Percentiles rank a stretch among this genome's conserved stretches.
These are phyloP conservation scores for Taenaris catops DNA, from an alignment of 2,888 invertebrate genomes.

Conservation along the genomic window DNA sequence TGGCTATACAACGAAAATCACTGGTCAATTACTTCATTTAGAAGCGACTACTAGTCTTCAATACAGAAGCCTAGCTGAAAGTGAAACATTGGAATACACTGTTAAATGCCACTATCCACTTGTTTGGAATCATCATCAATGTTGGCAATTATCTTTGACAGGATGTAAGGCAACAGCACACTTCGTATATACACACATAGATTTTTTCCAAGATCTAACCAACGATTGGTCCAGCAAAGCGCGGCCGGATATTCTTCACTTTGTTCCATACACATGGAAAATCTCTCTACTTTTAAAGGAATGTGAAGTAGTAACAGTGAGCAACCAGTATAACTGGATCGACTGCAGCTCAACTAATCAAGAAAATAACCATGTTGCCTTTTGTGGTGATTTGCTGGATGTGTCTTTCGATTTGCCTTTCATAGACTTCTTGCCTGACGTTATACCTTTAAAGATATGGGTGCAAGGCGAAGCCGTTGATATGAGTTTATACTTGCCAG, in stretches of 20 bases:
- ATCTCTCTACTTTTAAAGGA: slow-evolving; percentile 95
- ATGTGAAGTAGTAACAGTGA: slow-evolving; percentile 95
- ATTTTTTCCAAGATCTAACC: slow-evolving; percentile 97
- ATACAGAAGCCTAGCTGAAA: slow-evolving; percentile 94
- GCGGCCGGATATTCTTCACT: slow-evolving; percentile 94
- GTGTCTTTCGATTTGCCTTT: slow-evolving; percentile 97
- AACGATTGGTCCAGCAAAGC: slow-evolving; percentile 98
- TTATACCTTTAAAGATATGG: slow-evolving; percentile 94
- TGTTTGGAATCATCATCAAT: slow-evolving; percentile 97
- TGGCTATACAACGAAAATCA: slow-evolving; percentile 94
- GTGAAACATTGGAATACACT: slow-evolving; percentile 96
- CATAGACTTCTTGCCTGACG: slow-evolving; percentile 94
- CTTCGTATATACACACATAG: slow-evolving; percentile 96
- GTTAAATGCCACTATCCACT: slow-evolving; percentile 94
- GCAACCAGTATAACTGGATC: slow-evolving; percentile 99
- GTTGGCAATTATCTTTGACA: slow-evolving; percentile 94
- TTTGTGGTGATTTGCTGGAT: slow-evolving; percentile 96
- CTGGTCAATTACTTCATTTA: slow-evolving; percentile 95
- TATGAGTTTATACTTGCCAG: slow-evolving; percentile 93
- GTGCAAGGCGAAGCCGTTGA: slow-evolving; percentile 97
- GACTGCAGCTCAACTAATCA: slow-evolving; percentile 98
- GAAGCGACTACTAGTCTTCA: slow-evolving; percentile 97
- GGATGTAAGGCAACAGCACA: slow-evolving; percentile 97
- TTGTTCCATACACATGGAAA: slow-evolving; percentile 98
- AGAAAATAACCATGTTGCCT: slow-evolving; percentile 96